These are phyloP conservation scores for Silvanus unidentatus DNA, from an alignment of 2,888 invertebrate species.

Conservation along the genomic window DNA sequence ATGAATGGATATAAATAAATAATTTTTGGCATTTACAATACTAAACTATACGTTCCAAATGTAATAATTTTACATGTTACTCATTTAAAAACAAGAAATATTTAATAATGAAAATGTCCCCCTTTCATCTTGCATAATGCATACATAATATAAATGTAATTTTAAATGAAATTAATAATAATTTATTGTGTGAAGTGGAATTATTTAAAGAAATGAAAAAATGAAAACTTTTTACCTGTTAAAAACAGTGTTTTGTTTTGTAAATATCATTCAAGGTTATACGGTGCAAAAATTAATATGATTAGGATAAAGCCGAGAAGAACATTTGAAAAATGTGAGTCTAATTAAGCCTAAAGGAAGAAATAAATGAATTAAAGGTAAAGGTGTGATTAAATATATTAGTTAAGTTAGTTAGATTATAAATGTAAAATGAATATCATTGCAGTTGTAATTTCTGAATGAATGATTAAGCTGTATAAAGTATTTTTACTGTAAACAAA, in stretches of 20 bases:
- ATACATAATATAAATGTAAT: constrained; percentile 25
- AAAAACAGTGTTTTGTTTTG: constrained; percentile 25
- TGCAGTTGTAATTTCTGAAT: constrained; percentile 34
- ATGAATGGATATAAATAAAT: constrained; percentile 4
- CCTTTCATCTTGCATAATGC: constrained; percentile 24
- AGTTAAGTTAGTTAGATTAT: constrained; percentile 34
- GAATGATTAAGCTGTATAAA: constrained; percentile 36
- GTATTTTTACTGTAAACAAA: constrained; percentile 38
- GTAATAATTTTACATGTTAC: constrained; percentile 5
- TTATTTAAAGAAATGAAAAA: constrained; percentile 10
- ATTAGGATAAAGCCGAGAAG: constrained; percentile 1
- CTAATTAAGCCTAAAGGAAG: constrained; percentile 36
- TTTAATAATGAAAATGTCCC: constrained; percentile 16
- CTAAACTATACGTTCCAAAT: constrained; percentile 1
- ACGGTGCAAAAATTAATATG: constrained; percentile 4
- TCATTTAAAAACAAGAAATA: constrained; percentile 3
- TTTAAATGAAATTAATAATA: constrained; percentile 16
- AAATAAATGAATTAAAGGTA: constrained; percentile 13
- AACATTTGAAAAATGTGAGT: constrained; percentile 21
- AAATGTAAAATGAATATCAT: constrained; percentile 41
- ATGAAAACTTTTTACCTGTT: constrained; percentile 17
- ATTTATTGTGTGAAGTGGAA: constrained; percentile 24
- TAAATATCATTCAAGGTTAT: constrained; percentile 22
- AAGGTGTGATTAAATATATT: constrained; percentile 41
- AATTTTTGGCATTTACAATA: constrained; percentile 5